Evolutionary conservation across 1,140 invertebrate genomes (phyloP).

Genomic region (Venustaconcha ellipsiformis): DNA sequence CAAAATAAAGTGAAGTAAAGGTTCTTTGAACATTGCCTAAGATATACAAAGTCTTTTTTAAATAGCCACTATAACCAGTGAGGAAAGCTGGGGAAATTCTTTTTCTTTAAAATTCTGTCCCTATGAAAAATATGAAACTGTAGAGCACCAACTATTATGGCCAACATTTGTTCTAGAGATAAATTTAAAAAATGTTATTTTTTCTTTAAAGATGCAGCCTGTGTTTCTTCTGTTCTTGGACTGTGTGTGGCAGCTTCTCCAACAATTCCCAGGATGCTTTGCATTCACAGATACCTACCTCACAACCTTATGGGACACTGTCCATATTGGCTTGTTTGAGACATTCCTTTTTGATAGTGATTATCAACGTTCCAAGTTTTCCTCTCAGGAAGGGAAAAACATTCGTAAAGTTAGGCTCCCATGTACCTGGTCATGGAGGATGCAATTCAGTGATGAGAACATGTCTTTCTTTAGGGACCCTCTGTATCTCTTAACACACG

Average conservation of each 20-base stretch:
- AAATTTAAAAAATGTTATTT: background rate
- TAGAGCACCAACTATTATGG: too few species aligned
- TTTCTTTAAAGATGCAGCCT: slow-evolving; percentile 75
- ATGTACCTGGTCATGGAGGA: slow-evolving; percentile 62
- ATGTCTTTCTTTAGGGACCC: slow-evolving; percentile 65
- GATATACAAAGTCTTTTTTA: too few species aligned
- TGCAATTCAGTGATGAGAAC: slow-evolving; percentile 58
- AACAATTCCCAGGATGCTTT: slow-evolving; percentile 89
- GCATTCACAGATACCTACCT: slow-evolving; percentile 95
- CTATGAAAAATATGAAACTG: too few species aligned
- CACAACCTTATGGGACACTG: slow-evolving; percentile 89
- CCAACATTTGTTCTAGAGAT: too few species aligned
- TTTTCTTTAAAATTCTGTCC: too few species aligned
- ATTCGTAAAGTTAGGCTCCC: slow-evolving; percentile 45
- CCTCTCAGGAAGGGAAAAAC: slow-evolving; percentile 57
- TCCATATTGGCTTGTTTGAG: slow-evolving; percentile 88
- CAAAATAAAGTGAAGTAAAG: too few species aligned
- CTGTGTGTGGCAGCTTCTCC: slow-evolving; percentile 90
- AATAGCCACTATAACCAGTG: too few species aligned
- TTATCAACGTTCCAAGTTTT: slow-evolving; percentile 66
- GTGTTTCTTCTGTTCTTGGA: slow-evolving; percentile 93
- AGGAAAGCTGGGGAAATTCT: too few species aligned
- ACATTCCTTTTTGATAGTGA: slow-evolving; percentile 90
- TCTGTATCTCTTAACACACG: slow-evolving; percentile 50
- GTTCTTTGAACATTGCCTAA: too few species aligned